Base-by-base conservation (phyloP, 2,888 invertebrate genomes). In the Gastrophysa polygoni region DNA sequence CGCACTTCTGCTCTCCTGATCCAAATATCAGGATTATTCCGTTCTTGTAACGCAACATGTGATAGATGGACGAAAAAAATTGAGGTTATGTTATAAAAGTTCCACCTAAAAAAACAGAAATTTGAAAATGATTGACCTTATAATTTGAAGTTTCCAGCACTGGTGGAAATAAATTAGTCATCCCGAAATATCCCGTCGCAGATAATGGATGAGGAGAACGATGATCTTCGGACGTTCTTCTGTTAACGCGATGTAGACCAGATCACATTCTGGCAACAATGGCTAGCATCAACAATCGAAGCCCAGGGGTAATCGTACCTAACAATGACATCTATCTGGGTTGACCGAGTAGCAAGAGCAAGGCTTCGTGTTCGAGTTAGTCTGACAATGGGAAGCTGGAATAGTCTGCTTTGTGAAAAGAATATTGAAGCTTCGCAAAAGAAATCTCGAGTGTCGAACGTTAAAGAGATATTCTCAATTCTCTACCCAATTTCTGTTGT, bases 271-370 rank as follows among this genome's bases (percentile, higher is more conserved):
- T 67, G 46, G 17, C 68, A 69, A 78, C 78, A 78, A 78, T 77
- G 70, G 68, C 64, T 49, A 66, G 68, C 71, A 72, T 75, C 77
- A 78, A 78, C 78, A 78, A 78, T 77, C 75, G 78, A 78, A 79
- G 76, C 78, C 78, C 78, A 74, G 62, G 77, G 77, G 78, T 78
- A 78, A 79, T 79, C 78, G 78, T 60, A 67, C 70, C 66, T 74
- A 75, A 78, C 78, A 78, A 78, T 77, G 75, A 29, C 16, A 28
- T 50, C 49, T 28, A 17, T 50, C 29, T 28, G 50, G 29, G n/a
- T 28, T 50, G 50, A 38, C 38, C 38, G 38, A 2, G 38, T 38
- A 14, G 38, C 38, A 14, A 14, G n/a, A 38, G 32, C 4, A 6
- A 38, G 38, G 38, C 38, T 38, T 38, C 38, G 38, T n/a, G 14